Conservation (phyloP, 1,140 invertebrate genomes). For the Venturia canescens region DNA sequence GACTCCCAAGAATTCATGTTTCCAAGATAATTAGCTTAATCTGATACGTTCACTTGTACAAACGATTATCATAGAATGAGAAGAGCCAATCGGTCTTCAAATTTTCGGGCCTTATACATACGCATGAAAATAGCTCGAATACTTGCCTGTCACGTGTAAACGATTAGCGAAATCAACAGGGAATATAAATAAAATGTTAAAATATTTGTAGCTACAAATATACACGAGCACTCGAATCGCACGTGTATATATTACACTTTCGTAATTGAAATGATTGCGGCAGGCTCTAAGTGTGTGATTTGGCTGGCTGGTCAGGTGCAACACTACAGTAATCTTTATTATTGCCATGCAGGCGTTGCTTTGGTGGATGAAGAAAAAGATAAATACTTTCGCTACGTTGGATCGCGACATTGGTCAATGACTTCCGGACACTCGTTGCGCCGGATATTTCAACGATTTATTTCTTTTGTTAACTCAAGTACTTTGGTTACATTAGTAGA, state of each 20-base stretch:
- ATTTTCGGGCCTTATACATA: too few relatives aligned
- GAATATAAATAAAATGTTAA: too few relatives aligned
- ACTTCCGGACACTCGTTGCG: not conserved
- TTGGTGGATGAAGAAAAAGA: not conserved
- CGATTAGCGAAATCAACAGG: too few relatives aligned
- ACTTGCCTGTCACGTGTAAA: too few relatives aligned
- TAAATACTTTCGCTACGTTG: not conserved
- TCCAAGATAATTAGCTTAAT: too few relatives aligned
- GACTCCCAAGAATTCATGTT: too few relatives aligned
- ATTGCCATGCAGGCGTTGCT: not conserved
- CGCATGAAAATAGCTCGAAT: too few relatives aligned
- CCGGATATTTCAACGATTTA: not conserved
- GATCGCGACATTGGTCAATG: not conserved
- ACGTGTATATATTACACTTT: not conserved
- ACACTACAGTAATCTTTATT: not conserved
- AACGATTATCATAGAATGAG: too few relatives aligned
- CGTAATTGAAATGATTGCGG: not conserved
- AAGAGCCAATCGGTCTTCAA: too few relatives aligned
- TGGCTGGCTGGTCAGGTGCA: slow-evolving; percentile 8
- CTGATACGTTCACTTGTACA: too few relatives aligned
- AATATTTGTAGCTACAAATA: too few relatives aligned
- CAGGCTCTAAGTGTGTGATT: not conserved
- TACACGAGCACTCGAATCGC: not conserved
- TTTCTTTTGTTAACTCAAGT: too few relatives aligned
- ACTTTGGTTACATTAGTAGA: not conserved